Percentiles rank a stretch among this genome's conserved stretches.
phyloP scores from a whole-genome alignment of 2,113 vertebrate species.

The Siphamia tubifer region DNA sequence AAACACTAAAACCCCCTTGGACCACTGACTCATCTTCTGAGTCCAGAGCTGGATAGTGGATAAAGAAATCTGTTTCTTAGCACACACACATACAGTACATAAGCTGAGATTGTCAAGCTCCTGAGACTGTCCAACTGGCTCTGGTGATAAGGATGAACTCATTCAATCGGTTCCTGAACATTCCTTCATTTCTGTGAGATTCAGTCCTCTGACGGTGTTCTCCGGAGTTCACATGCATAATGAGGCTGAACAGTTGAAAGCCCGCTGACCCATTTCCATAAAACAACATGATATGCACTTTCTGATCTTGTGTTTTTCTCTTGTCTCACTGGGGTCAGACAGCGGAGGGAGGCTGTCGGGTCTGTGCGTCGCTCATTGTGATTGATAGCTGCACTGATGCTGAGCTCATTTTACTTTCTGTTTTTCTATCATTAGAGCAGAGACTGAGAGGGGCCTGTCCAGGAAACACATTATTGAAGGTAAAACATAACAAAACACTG shows the following conservation, averaged over 20 bases:
- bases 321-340: neutral
- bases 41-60: neutral
- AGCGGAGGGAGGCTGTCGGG: neutral
- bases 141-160: constrained; percentile 41
- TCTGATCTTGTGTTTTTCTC: neutral
- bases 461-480: constrained; percentile 78
- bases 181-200: neutral
- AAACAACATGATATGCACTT: constrained; percentile 2
- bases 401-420: neutral
- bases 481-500: constrained; percentile 1
- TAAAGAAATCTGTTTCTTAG: constrained; percentile 7
- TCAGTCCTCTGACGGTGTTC: constrained; percentile 10
- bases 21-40: neutral
- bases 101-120: neutral
- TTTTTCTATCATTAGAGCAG: constrained; percentile 61
- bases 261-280: constrained; percentile 16
- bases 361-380: too few relatives aligned
- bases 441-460: constrained; percentile 74
- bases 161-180: neutral
- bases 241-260: constrained; percentile 3
- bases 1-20: neutral
- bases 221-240: constrained; percentile 8
- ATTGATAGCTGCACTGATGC: neutral
- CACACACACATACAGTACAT: neutral
- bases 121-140: constrained; percentile 32